Base-by-base conservation (phyloP, 1,140 invertebrate species). In the Drosophila aff. region DNA sequence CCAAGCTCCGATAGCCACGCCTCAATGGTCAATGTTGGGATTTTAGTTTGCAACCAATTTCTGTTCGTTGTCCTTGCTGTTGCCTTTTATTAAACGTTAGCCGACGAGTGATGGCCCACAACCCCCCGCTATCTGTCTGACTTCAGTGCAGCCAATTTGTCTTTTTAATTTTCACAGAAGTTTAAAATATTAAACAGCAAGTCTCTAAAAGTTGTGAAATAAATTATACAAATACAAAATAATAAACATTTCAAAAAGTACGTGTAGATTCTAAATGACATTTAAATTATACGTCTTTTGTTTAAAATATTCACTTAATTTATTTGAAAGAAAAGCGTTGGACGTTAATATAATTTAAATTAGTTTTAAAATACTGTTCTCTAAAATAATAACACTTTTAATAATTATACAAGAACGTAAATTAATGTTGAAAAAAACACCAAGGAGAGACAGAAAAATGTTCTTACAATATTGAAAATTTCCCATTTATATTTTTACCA, bases 1-100 rank as follows among this genome's bases (percentile, higher is more conserved):
- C 49, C 50, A 38, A 23, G 53, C 50, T 23, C 80, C 55, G 84
- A 87, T 87, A 87, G 68, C 50, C 53, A 84, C 81, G 84, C 83
- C 68, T 81, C 81, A 87, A 78, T 87, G 73, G 63, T 65, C 83
- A 86, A 76, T 86, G 67, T 61, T 79, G 76, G 67, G 26, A 59
- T 74, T 79, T 66, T 62, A 79, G 76, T 78, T 78, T 69, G 46
- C 71, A 74, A 74, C 69, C 69, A 73, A 73, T 73, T 73, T 73
- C 69, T 50, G 69, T 73, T 50, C 68, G 69, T 61, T 61, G 67
- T 40, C 50, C 21, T 46, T 55, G 52, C 53, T 57, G 76, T 41
- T 43, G 68, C 59, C 76, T 75, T 78, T 78, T 80, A 89, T 81
- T 87, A 81, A 87, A 83, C 52, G 76, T 55, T 76, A 62, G 61